Evolutionary conservation across 2,888 invertebrate species (phyloP), one percentile per base, ranked within the genome.

Genomic region (Trisateles emortualis): DNA sequence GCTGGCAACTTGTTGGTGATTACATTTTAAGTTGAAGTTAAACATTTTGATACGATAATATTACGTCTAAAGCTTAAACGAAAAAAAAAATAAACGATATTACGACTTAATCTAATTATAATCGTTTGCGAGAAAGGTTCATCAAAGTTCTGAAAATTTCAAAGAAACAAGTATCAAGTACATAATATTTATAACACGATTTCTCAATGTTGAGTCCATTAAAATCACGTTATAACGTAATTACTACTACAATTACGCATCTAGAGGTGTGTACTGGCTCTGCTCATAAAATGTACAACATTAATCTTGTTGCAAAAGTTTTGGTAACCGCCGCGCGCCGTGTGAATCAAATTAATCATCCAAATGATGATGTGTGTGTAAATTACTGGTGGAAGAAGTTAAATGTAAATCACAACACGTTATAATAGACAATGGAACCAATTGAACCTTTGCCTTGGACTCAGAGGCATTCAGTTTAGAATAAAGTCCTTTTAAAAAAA

Each of bases 231-330:
- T 71, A 71, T 58, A 53, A 49, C 39, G 64, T 64, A 74, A 72
- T 72, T 66, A 72, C 54, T 49, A n/a, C n/a, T n/a, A n/a, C n/a
- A n/a, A n/a, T n/a, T n/a, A n/a, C n/a, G 50, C 26, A 39, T 47
- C 39, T 52, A 59, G 52, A 62, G 53, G 48, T 59, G 36, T 48
- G 59, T 43, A 42, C 50, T 26, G 41, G 65, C 61, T 39, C 50
- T 52, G 26, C 29, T 59, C 41, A 29, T 59, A 60, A 19, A 26
- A 55, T 70, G 68, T 42, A 38, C 36, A 16, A 55, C 62, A 74
- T 76, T 65, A 74, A 72, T 76, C 72, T 64, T 72, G 51, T 73
- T 68, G 72, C 66, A 49, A 62, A 63, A 52, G 54, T 68, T 72
- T 69, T 49, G 51, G 55, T 52, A 59, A 32, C 52, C 24, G 39